These are phyloP conservation scores for Psettodes erumei DNA, from an alignment of 2,113 vertebrate species.

Conservation along the genomic window DNA sequence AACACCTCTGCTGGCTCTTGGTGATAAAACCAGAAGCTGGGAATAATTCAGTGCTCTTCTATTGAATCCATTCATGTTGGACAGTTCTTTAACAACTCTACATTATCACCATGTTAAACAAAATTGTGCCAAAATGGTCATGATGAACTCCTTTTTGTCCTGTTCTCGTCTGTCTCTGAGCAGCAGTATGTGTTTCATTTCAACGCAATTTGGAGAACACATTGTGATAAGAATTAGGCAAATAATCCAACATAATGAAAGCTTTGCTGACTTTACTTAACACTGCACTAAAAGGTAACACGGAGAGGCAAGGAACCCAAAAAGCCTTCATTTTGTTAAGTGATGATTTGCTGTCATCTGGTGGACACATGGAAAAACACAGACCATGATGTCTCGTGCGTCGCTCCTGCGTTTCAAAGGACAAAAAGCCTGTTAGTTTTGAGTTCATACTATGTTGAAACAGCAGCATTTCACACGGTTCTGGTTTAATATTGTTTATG, in stretches of 20 bases:
- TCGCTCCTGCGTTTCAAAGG: neutral
- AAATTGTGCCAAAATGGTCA: neutral
- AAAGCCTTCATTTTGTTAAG: neutral
- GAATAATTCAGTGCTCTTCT: neutral
- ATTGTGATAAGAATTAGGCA: neutral
- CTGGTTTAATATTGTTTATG: neutral
- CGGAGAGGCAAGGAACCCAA: neutral
- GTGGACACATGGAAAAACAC: slow-evolving; percentile 15
- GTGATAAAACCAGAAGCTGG: neutral
- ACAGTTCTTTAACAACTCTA: neutral
- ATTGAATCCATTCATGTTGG: neutral
- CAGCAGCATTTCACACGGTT: neutral
- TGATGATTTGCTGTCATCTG: slow-evolving; percentile 54
- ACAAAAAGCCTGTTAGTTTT: neutral
- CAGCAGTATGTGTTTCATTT: neutral
- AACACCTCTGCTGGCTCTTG: neutral
- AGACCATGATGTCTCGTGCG: rapidly evolving
- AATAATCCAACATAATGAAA: neutral
- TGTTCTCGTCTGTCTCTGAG: neutral
- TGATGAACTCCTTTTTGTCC: neutral
- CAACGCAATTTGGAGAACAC: neutral
- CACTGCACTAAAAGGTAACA: neutral
- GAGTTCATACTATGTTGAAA: neutral
- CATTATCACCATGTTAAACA: neutral
- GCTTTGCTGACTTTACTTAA: neutral